phyloP scores from a whole-genome alignment of 2,888 invertebrate species.

The Stenodera caucasica region DNA sequence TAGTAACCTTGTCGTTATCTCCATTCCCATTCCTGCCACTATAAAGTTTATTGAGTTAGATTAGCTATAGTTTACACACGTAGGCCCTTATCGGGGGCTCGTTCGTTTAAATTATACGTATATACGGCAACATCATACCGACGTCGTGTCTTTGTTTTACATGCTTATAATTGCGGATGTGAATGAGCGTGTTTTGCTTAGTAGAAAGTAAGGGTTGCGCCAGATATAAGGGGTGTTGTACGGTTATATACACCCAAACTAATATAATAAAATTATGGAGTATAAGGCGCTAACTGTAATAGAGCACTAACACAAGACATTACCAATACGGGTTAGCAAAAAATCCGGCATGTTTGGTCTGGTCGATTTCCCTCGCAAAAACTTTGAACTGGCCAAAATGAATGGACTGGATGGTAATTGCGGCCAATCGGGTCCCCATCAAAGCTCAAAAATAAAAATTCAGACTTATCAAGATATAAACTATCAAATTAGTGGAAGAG shows the following conservation, averaged over 20 bases:
- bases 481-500: constrained; percentile 53
- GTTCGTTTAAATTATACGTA: constrained; percentile 54
- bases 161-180: constrained; percentile 39
- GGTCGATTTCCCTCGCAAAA: neutral
- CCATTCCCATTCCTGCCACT: constrained; percentile 57
- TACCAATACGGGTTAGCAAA: constrained; percentile 15
- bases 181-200: constrained; percentile 44
- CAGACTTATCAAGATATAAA: constrained; percentile 44
- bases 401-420: neutral
- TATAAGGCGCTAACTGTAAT: constrained; percentile 48
- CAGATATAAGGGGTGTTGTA: neutral
- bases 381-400: neutral
- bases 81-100: constrained; percentile 55
- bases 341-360: neutral
- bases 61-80: constrained; percentile 58
- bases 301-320: constrained; percentile 40
- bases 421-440: neutral
- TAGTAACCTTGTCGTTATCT: constrained; percentile 56
- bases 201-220: constrained; percentile 40
- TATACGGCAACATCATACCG: constrained; percentile 35
- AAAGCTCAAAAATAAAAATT: no score
- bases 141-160: constrained; percentile 53
- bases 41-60: constrained; percentile 59
- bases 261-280: constrained; percentile 13
- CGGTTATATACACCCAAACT: neutral